Conservation (phyloP, 2,888 invertebrate genomes). For the Nomada ferruginata region DNA sequence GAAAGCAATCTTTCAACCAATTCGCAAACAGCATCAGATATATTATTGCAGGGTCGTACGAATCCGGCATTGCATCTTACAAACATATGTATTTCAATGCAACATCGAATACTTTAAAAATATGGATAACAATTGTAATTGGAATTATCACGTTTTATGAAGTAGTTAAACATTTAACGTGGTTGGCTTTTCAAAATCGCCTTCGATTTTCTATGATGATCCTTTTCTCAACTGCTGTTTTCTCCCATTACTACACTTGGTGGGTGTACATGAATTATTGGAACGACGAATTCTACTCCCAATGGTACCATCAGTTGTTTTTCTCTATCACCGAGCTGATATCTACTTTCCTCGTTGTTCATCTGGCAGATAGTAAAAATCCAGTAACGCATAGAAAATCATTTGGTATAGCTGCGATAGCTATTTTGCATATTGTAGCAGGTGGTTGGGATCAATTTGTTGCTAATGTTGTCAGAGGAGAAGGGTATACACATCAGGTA, state of each 20-base stretch:
- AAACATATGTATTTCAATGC: slow-evolving; percentile 90
- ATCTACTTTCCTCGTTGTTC: slow-evolving; percentile 87
- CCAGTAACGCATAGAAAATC: slow-evolving; percentile 86
- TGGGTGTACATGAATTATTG: slow-evolving; percentile 90
- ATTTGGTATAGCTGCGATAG: slow-evolving; percentile 87
- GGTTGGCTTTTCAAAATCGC: slow-evolving; percentile 85
- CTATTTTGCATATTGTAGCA: slow-evolving; percentile 87
- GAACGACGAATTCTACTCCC: slow-evolving; percentile 89
- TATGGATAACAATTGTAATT: slow-evolving; percentile 87
- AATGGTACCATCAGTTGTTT: slow-evolving; percentile 89
- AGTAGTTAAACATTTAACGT: slow-evolving; percentile 86
- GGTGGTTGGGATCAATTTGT: slow-evolving; percentile 89
- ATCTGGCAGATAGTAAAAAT: slow-evolving; percentile 86
- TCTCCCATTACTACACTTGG: slow-evolving; percentile 90
- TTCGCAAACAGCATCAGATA: slow-evolving; percentile 12
- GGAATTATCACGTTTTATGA: slow-evolving; percentile 87
- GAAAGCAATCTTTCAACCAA: background rate
- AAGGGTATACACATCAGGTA: slow-evolving; percentile 89
- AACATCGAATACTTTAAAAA: slow-evolving; percentile 88
- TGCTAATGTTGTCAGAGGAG: slow-evolving; percentile 87
- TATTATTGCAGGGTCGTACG: slow-evolving; percentile 86
- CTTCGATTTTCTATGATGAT: slow-evolving; percentile 87
- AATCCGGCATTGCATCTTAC: slow-evolving; percentile 89
- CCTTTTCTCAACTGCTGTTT: slow-evolving; percentile 87
- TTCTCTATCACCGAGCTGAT: slow-evolving; percentile 87